These are phyloP conservation scores for Gonioctena quinquepunctata DNA, from an alignment of 1,140 invertebrate species.

Conservation along the genomic window DNA sequence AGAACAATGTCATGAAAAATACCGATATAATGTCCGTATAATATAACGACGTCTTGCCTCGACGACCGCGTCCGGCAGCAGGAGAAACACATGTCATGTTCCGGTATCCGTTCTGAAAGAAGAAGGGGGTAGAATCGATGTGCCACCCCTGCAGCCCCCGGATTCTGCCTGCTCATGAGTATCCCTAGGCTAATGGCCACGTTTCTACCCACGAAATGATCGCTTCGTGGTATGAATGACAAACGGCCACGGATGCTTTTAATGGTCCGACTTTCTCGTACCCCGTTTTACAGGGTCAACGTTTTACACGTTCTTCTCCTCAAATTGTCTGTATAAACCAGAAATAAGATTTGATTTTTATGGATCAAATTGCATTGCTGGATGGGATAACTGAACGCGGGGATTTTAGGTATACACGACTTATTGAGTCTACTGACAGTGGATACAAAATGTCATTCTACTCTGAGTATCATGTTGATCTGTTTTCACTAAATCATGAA, in stretches of 20 bases:
- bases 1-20: slow-evolving; percentile 13
- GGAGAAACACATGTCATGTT: slow-evolving; percentile 38
- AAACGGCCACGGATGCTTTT: slow-evolving; percentile 43
- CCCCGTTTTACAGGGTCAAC: not conserved
- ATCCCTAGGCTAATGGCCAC: slow-evolving; percentile 39
- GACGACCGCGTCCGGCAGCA: slow-evolving; percentile 37
- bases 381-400: not conserved
- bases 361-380: not conserved
- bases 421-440: too few relatives aligned
- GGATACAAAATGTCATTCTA: too few relatives aligned
- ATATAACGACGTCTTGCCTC: slow-evolving; percentile 31
- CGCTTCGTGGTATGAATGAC: slow-evolving; percentile 44
- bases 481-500: too few relatives aligned
- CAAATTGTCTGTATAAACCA: not conserved
- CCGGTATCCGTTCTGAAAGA: slow-evolving; percentile 20
- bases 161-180: not conserved
- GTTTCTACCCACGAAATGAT: slow-evolving; percentile 44
- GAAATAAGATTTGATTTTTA: not conserved
- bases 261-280: slow-evolving; percentile 34
- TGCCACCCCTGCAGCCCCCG: not conserved
- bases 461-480: too few relatives aligned
- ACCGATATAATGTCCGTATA: slow-evolving; percentile 37
- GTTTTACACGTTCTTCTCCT: slow-evolving; percentile 1
- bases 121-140: slow-evolving; percentile 36
- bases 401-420: too few relatives aligned